Percentiles rank a stretch among this genome's conserved stretches.
Conservation (phyloP, 1,140 invertebrate species). For the Zaprionus camerounensis region DNA sequence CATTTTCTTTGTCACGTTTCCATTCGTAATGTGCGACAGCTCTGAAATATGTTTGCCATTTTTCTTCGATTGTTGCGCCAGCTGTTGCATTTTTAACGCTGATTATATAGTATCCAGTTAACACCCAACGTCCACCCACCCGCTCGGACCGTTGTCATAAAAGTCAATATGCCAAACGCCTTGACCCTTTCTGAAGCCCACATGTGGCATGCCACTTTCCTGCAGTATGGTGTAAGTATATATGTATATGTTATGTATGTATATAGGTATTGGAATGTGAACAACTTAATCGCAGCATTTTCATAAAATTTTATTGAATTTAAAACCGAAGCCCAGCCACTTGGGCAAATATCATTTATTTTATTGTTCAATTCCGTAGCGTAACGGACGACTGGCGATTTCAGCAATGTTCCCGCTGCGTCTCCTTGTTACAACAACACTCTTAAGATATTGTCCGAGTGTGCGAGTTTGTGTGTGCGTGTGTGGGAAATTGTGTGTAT, state of each 20-base stretch:
- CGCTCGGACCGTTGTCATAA: slow-evolving; percentile 66
- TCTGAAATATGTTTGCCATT: slow-evolving; percentile 46
- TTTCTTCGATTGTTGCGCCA: slow-evolving; percentile 69
- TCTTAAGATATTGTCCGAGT: slow-evolving; percentile 29
- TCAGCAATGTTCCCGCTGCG: slow-evolving; percentile 50
- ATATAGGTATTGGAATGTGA: slow-evolving; percentile 11
- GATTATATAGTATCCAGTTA: slow-evolving; percentile 74
- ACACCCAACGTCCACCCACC: slow-evolving; percentile 2
- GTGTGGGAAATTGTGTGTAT: slow-evolving; percentile 21
- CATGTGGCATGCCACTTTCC: slow-evolving; percentile 48
- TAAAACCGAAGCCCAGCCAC: slow-evolving; percentile 73
- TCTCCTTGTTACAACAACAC: slow-evolving; percentile 46
- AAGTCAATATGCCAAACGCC: slow-evolving; percentile 65
- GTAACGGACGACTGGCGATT: slow-evolving; percentile 61
- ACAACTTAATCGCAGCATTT: slow-evolving; percentile 79
- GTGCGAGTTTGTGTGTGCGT: slow-evolving; percentile 13
- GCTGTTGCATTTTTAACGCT: slow-evolving; percentile 72
- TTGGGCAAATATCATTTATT: slow-evolving; percentile 83
- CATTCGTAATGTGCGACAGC: slow-evolving; percentile 24
- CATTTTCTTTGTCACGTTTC: slow-evolving; percentile 42
- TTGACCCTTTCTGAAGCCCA: slow-evolving; percentile 72
- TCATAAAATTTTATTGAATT: slow-evolving; percentile 83
- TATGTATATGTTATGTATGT: not conserved
- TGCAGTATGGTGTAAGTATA: not conserved
- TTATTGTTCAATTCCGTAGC: slow-evolving; percentile 79